These are phyloP conservation scores for Pelecanus crispus DNA, from an alignment of 2,113 vertebrate genomes.

Conservation along the genomic window DNA sequence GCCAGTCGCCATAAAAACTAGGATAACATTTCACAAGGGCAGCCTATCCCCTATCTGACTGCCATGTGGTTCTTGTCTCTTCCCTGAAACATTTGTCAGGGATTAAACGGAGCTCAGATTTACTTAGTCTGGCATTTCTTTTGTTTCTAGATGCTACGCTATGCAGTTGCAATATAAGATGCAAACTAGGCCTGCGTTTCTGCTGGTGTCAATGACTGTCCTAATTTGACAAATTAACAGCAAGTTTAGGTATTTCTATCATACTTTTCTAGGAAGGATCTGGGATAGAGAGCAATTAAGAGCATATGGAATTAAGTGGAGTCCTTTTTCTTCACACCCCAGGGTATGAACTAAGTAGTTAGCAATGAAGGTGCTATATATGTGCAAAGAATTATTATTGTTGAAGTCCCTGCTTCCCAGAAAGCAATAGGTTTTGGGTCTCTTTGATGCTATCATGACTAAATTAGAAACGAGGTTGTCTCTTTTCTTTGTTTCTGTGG, in stretches of 20 bases:
- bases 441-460: conserved; percentile 53
- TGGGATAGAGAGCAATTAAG: conserved; percentile 41
- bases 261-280: conserved; percentile 34
- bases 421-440: conserved; percentile 39
- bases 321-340: conserved; percentile 31
- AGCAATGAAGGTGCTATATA: conserved; percentile 49
- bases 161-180: not conserved
- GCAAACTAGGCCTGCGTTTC: conserved; percentile 24
- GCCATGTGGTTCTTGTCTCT: conserved; percentile 44
- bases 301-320: conserved; percentile 46
- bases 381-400: conserved; percentile 41
- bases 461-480: conserved; percentile 52
- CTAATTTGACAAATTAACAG: conserved; percentile 53
- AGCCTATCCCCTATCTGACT: conserved; percentile 31
- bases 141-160: conserved; percentile 36
- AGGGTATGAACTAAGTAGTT: conserved; percentile 48
- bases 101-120: conserved; percentile 45
- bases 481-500: conserved; percentile 32
- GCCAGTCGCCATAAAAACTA: conserved; percentile 35
- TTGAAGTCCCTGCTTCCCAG: conserved; percentile 31
- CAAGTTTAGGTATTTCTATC: conserved; percentile 26
- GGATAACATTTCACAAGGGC: conserved; percentile 44
- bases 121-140: conserved; percentile 49
- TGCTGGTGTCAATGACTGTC: conserved; percentile 25
- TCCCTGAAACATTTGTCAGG: conserved; percentile 42